Evolutionary conservation across 1,140 invertebrate genomes (phyloP).

Genomic region (Drosophila paulistorum): DNA sequence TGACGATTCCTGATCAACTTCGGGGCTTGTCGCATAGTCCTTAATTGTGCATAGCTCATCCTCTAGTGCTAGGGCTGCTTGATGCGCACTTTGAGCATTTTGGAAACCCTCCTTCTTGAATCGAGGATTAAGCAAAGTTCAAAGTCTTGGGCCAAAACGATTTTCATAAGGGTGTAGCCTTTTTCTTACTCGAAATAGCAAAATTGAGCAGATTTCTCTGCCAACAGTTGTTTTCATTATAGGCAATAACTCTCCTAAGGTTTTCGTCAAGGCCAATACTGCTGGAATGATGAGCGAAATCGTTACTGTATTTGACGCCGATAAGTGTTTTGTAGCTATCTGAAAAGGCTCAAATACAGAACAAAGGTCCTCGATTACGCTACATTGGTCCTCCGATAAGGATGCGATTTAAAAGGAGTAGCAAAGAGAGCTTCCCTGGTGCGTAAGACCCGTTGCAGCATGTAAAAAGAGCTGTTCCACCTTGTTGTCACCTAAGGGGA

Average conservation of each 20-base stretch:
- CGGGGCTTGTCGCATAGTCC: background rate
- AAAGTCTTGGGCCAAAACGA: background rate
- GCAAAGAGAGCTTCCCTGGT: background rate
- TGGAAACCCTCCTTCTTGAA: background rate
- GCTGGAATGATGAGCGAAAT: slow-evolving; percentile 1
- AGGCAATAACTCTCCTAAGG: background rate
- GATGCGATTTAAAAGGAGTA: background rate
- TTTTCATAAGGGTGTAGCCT: background rate
- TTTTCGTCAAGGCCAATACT: background rate
- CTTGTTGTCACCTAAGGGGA: background rate
- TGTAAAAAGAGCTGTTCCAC: background rate
- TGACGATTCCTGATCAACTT: background rate
- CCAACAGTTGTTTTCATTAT: background rate
- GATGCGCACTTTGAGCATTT: too few relatives aligned
- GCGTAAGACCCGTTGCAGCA: background rate
- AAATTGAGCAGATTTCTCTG: background rate
- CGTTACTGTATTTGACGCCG: background rate
- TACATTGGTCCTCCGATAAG: background rate
- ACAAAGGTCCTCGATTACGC: background rate
- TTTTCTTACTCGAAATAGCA: background rate
- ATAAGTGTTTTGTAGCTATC: background rate
- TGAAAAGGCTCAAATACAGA: background rate
- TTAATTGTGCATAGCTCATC: background rate
- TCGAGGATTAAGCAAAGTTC: background rate
- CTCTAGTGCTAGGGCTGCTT: too few relatives aligned